A percentile compares a stretch with the other conserved stretches of the same genome.
Conservation (phyloP, 2,888 invertebrate genomes). For the Agapostemon virescens region DNA sequence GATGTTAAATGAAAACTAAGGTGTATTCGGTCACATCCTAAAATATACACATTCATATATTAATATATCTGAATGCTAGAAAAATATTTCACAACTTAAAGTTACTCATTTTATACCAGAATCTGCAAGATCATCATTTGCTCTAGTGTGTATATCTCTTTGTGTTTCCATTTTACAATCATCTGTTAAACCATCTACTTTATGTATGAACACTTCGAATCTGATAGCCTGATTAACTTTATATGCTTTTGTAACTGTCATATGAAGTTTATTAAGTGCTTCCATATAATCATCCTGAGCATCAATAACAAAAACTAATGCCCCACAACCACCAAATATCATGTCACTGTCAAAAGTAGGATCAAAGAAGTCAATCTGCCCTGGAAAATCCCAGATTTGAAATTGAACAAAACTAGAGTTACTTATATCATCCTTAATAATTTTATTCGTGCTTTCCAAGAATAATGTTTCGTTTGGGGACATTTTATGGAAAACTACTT, state of each 20-base stretch:
- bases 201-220: slow-evolving; percentile 99
- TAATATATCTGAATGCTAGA: neutral
- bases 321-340: slow-evolving; percentile 98
- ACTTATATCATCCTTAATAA: slow-evolving; percentile 98
- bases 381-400: slow-evolving; percentile 99
- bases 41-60: slow-evolving; percentile 51
- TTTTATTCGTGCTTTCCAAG: slow-evolving; percentile 98
- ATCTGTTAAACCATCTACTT: slow-evolving; percentile 99
- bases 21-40: slow-evolving; percentile 91
- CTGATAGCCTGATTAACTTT: slow-evolving; percentile 97
- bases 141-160: slow-evolving; percentile 97
- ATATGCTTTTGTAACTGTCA: slow-evolving; percentile 96
- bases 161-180: slow-evolving; percentile 99
- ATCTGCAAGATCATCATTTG: slow-evolving; percentile 96
- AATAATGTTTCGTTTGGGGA: slow-evolving; percentile 99
- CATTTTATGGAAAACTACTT: slow-evolving; percentile 99
- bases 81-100: neutral
- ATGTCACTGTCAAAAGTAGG: slow-evolving; percentile 96
- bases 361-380: slow-evolving; percentile 99
- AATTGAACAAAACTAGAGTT: slow-evolving; percentile 99
- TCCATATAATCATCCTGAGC: slow-evolving; percentile 99
- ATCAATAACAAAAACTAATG: slow-evolving; percentile 99
- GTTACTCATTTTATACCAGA: slow-evolving; percentile 82
- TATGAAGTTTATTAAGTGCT: slow-evolving; percentile 94
- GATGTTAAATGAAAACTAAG: slow-evolving; percentile 98